Conservation (phyloP, 1,140 invertebrate genomes). For the Heliconius melpomene region DNA sequence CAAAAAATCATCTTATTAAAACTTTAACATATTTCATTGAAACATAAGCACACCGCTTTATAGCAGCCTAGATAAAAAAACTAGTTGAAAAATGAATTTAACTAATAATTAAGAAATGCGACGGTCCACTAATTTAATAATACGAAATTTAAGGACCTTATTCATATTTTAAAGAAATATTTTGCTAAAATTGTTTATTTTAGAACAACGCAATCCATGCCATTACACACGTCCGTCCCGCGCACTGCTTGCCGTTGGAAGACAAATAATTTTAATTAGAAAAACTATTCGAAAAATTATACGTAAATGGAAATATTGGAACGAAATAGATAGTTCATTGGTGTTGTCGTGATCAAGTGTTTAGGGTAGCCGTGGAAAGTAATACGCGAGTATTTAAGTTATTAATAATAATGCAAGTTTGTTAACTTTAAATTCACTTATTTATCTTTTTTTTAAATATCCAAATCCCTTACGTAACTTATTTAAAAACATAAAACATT, state of each 20-base stretch:
- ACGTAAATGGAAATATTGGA: conserved; percentile 22
- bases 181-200: conserved; percentile 28
- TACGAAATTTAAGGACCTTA: conserved; percentile 6
- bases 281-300: conserved; percentile 25
- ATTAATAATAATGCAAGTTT: neutral
- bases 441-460: too few species aligned
- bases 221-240: conserved; percentile 42
- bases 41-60: neutral
- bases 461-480: too few species aligned
- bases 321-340: conserved; percentile 21
- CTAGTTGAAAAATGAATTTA: neutral
- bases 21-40: neutral
- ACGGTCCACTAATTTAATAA: neutral
- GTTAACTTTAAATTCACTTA: too few species aligned
- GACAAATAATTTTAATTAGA: conserved; percentile 48
- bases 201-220: conserved; percentile 24
- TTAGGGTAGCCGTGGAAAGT: neutral
- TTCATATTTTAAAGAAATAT: conserved; percentile 16
- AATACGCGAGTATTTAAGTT: neutral
- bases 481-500: too few species aligned
- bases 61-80: neutral
- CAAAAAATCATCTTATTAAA: neutral
- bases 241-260: conserved; percentile 37
- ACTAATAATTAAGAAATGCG: neutral
- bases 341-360: neutral